Evolutionary conservation across 2,888 invertebrate species (phyloP).

Genomic region (Eilema depressum): DNA sequence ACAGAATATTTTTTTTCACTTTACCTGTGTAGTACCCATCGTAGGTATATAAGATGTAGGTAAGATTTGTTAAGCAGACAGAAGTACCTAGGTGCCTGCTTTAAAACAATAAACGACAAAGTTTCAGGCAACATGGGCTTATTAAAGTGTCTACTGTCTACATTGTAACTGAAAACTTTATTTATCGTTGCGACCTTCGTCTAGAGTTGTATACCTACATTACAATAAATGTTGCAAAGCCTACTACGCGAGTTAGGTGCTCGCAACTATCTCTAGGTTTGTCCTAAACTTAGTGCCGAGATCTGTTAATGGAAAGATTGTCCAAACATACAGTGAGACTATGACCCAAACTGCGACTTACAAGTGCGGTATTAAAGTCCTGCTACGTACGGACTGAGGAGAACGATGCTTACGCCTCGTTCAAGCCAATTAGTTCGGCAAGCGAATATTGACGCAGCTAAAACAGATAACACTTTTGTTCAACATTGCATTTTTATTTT

Average conservation of each 20-base stretch:
- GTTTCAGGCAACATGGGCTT: neutral
- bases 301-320: conserved; percentile 71
- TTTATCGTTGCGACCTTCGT: neutral
- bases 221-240: conserved; percentile 56
- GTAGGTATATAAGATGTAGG: too few relatives aligned
- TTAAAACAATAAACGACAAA: neutral
- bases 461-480: conserved; percentile 77
- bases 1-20: too few relatives aligned
- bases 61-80: too few relatives aligned
- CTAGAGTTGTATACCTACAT: conserved; percentile 50
- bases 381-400: conserved; percentile 61
- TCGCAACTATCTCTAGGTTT: conserved; percentile 52
- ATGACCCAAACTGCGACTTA: conserved; percentile 73
- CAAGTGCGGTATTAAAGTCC: conserved; percentile 72
- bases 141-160: too few relatives aligned
- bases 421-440: conserved; percentile 81
- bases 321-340: conserved; percentile 67
- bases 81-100: neutral
- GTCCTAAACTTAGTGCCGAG: conserved; percentile 57
- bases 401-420: conserved; percentile 74
- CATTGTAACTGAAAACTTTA: neutral
- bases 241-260: conserved; percentile 64
- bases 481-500: conserved; percentile 41
- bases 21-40: too few relatives aligned
- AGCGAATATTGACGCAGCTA: conserved; percentile 84